Conservation (phyloP, 30 jellyfish, hydroid and myxozoan genomes). For the Cassiopea xamachana region DNA sequence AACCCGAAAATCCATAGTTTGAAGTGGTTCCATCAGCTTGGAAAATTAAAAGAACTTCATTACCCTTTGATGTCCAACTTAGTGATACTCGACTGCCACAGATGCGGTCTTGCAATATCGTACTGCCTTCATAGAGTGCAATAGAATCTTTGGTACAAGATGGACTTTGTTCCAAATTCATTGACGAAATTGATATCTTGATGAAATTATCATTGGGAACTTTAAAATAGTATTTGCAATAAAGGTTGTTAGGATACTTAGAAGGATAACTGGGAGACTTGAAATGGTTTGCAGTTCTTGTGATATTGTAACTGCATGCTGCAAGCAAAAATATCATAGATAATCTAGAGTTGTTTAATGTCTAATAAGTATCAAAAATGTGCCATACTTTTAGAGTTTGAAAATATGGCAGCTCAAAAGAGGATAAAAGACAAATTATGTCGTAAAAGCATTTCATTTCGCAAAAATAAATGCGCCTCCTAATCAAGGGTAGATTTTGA, state of each 20-base stretch:
- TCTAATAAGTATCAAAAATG: no score
- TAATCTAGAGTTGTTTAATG: no score
- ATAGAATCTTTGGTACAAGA: slow-evolving; percentile 2
- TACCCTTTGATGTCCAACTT: not conserved
- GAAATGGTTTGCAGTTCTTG: not conserved
- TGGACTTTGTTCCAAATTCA: not conserved
- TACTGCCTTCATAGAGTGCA: not conserved
- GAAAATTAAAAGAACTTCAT: not conserved
- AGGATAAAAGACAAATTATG: no score
- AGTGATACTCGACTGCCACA: not conserved
- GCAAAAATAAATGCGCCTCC: no score
- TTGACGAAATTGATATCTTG: not conserved
- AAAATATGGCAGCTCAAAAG: no score
- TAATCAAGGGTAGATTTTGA: no score
- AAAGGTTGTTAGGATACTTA: not conserved
- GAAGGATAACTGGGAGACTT: not conserved
- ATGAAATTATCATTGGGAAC: not conserved
- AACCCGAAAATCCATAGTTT: not conserved
- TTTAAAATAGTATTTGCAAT: not conserved
- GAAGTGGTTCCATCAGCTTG: slow-evolving; percentile 4
- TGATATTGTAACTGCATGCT: slow-evolving; percentile 1
- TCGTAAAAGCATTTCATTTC: no score
- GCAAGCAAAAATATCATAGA: not conserved
- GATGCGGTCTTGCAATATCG: not conserved
- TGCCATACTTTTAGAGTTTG: no score